Evolutionary conservation across 1,140 invertebrate species (phyloP).

Genomic region (Apis florea): DNA sequence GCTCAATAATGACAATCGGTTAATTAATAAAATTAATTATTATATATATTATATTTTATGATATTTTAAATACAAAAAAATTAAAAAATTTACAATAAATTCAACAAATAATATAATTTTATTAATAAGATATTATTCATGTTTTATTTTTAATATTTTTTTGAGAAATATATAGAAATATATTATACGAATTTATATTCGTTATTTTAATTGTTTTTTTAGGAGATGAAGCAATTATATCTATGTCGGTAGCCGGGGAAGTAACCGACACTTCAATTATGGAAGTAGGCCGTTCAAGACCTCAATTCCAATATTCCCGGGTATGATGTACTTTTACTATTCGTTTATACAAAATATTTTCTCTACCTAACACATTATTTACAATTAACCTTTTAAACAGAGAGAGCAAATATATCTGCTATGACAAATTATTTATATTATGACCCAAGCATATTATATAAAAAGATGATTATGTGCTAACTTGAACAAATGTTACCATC

Average conservation of each 20-base stretch:
- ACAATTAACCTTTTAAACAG: neutral
- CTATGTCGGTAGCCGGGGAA: conserved; percentile 78
- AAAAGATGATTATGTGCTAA: no score
- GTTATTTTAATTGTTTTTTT: conserved; percentile 37
- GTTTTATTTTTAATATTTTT: neutral
- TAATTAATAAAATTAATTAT: neutral
- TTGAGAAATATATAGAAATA: neutral
- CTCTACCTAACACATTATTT: neutral
- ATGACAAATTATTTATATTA: neutral
- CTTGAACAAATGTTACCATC: no score
- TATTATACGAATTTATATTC: conserved; percentile 14
- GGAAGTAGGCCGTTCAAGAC: conserved; percentile 77
- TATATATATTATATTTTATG: neutral
- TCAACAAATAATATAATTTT: conserved; percentile 8
- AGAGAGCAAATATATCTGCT: neutral
- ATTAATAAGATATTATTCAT: neutral
- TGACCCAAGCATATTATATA: no score
- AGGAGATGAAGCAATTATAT: conserved; percentile 80
- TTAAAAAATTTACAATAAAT: no score
- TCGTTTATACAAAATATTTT: neutral
- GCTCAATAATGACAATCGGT: neutral
- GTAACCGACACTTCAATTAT: conserved; percentile 78
- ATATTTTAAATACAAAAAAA: neutral
- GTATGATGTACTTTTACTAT: conserved; percentile 54
- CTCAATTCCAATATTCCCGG: conserved; percentile 77